Base-by-base conservation (phyloP, 2,888 invertebrate species). In the Sphecodes monilicornis region DNA sequence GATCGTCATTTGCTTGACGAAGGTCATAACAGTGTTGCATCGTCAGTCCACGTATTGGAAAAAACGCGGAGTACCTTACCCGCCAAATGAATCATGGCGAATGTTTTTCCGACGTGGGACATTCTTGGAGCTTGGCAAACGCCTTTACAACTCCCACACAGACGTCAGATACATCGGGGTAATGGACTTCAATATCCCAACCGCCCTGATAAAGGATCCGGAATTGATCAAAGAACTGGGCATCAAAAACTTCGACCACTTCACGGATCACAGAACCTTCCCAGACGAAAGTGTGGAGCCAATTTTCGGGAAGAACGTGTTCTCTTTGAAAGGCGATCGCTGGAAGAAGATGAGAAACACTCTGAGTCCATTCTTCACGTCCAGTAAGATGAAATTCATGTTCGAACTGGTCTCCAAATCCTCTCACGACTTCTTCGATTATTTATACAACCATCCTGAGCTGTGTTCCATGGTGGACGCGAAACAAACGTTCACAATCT, bases 311-410 rank as follows among this genome's bases (percentile, higher is more conserved):
- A 91, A 87, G 29, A 94, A 92, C 39, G 64, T 94, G 0, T 93
- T 93, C 60, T 90, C 91, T 0, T 82, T 94, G 13, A 85, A 77
- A 18, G 94, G 93, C 43, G 89, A 93, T 39, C 87, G 90, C 18
- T 94, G 94, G 94, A 90, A 86, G 39, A 89, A 91, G 13, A 92
- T 94, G 89, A 87, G 94, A 74, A 89, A 79, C 69, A 91, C 91
- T 0, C 39, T 94, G 26, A 93, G 90, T n/a, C 93, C 93, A 0
- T 91, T 92, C 0, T 94, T 94, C 84, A 94, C 93, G 0, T 87
- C 92, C 5, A 92, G 86, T 43, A 94, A 93, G 74, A 94, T 94
- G 93, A 93, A 91, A 64, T 88, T 89, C 71, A 91, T 94, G 90
- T 93, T 91, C 81, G 86, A 89, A 1, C 68, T 93, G 64, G 86